Percentiles rank a stretch among this genome's conserved stretches.
These are phyloP conservation scores for Echeneis naucrates DNA, from an alignment of 2,797 vertebrate genomes.

Conservation along the genomic window DNA sequence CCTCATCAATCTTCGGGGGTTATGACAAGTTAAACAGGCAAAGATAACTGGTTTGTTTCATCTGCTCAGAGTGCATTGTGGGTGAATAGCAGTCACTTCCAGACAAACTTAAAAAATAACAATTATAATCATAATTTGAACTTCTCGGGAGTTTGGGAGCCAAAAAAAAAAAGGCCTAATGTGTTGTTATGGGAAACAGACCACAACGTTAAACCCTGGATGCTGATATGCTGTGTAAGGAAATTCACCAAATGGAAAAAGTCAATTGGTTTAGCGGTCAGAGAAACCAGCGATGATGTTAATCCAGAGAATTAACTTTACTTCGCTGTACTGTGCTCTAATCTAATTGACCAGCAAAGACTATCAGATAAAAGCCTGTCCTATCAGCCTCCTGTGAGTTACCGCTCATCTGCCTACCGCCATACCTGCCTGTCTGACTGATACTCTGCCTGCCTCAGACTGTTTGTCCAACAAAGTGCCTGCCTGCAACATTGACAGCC, in stretches of 20 bases:
- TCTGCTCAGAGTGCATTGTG: conserved; percentile 9
- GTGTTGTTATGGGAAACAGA: conserved; percentile 33
- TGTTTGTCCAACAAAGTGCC: conserved; percentile 17
- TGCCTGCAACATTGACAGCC: conserved; percentile 29
- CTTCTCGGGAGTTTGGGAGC: conserved; percentile 10
- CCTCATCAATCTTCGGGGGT: conserved; percentile 30
- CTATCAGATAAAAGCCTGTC: conserved; percentile 53
- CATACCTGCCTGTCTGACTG: conserved; percentile 10
- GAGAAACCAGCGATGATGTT: conserved; percentile 50
- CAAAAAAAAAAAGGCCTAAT: conserved; percentile 13
- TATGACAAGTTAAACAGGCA: conserved; percentile 27
- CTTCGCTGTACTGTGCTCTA: conserved; percentile 49
- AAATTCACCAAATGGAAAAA: conserved; percentile 57
- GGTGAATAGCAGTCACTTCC: neutral
- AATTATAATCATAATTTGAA: neutral
- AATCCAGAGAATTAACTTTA: conserved; percentile 64
- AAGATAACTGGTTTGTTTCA: conserved; percentile 9
- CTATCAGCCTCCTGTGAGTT: conserved; percentile 19
- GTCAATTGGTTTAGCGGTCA: conserved; percentile 49
- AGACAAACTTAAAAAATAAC: neutral
- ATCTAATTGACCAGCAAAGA: conserved; percentile 54
- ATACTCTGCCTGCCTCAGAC: conserved; percentile 1
- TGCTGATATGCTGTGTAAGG: conserved; percentile 40
- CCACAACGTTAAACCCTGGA: neutral
- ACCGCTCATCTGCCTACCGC: conserved; percentile 4